Evolutionary conservation across 1,140 invertebrate genomes (phyloP), one percentile per base, ranked within the genome.

Genomic region (Papilio dardanus): DNA sequence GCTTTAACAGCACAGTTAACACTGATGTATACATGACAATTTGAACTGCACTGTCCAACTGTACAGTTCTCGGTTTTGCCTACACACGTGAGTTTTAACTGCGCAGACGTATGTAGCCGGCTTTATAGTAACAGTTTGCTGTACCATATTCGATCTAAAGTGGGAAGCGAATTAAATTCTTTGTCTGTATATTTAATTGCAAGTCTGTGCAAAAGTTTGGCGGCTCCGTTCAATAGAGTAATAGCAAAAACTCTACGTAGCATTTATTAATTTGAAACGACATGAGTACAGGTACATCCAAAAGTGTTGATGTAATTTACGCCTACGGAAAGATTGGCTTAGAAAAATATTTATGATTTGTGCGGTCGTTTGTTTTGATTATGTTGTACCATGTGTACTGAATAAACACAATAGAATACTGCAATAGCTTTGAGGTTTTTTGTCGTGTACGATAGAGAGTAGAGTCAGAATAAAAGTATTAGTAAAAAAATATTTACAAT

Each of bases 281-380:
- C 50, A 54, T 62, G 24, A 62, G 54, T 28, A 28, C 24, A 62
- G 8, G 24, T 62, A 30, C 24, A 4, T 62, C 54, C 24, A 62
- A 58, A 58, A 62, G 54, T 62, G 54, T 30, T 62, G 54, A 62
- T 62, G 54, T 62, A 62, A 62, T 30, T 28, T 62, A 62, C 54
- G 54, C 54, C 54, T 62, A 62, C 54, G 50, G 19, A 8, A 28
- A 62, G 54, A 62, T 62, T 62, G 54, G 54, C 24, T 62, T 30
- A 62, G 54, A 62, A 62, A 62, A 62, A 62, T 62, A 62, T 62
- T 62, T 62, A 28, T 30, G 24, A 62, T 62, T 62, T 62, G 28
- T 62, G 54, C 54, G 24, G 24, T 24, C 50, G 50, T 62, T 62
- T 62, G 8, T 62, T 62, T 62, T 62, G 54, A 62, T 62, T 62